Evolutionary conservation across 2,888 invertebrate species (phyloP).

Genomic region (Thyatira batis): DNA sequence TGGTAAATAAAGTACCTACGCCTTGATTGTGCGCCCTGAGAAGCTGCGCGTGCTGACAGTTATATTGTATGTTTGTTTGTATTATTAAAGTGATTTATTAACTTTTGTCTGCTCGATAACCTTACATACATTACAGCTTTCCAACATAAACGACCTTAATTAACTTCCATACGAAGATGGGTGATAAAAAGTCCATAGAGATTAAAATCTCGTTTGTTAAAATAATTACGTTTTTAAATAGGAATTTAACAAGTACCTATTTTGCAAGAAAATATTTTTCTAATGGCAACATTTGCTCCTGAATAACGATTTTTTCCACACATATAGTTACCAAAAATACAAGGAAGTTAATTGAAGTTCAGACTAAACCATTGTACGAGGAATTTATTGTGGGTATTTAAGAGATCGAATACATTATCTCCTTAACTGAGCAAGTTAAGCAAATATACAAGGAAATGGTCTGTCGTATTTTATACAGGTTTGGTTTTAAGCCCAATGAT

Average conservation of each 20-base stretch:
- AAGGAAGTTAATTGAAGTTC: neutral
- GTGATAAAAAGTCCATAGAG: neutral
- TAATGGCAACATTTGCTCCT: too few relatives aligned
- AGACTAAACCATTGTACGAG: neutral
- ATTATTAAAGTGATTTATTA: neutral
- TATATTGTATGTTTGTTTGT: neutral
- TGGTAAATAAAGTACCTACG: too few relatives aligned
- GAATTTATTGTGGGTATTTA: neutral
- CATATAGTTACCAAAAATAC: neutral
- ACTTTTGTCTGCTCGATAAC: neutral
- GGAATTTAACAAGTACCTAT: too few relatives aligned
- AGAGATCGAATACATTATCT: neutral
- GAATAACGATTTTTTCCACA: too few relatives aligned
- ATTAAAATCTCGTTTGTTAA: too few relatives aligned
- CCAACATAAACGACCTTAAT: neutral
- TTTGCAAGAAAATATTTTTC: too few relatives aligned
- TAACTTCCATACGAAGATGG: neutral
- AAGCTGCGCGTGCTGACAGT: neutral
- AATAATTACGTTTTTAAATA: too few relatives aligned
- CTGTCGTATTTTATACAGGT: neutral
- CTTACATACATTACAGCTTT: neutral
- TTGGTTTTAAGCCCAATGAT: neutral
- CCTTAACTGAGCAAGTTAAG: neutral
- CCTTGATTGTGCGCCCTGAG: neutral
- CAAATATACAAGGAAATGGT: neutral